phyloP scores from a whole-genome alignment of 37 sponge, comb jelly and placozoan species.

The Axinella damicornis region DNA sequence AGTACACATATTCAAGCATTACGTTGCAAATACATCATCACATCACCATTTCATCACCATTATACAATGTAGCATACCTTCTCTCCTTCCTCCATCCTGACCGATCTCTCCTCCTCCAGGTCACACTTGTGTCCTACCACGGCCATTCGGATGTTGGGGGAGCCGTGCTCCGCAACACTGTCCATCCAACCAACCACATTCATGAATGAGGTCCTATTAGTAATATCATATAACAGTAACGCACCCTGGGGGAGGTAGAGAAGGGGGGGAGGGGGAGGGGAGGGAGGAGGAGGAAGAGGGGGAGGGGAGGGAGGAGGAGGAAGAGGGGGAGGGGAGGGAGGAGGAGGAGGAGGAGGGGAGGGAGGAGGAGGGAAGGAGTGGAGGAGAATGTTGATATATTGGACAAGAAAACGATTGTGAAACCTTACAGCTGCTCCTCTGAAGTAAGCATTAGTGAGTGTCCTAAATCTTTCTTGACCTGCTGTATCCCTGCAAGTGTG shows the following conservation, averaged over 20 bases:
- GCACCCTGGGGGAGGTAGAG: conserved; percentile 65
- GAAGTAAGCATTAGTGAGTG: conserved; percentile 58
- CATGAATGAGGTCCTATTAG: conserved; percentile 50
- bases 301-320: too few relatives aligned
- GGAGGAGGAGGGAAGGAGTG: too few relatives aligned
- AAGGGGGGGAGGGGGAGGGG: neutral
- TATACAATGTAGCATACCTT: conserved; percentile 18
- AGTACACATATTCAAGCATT: too few relatives aligned
- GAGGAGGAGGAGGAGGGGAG: neutral
- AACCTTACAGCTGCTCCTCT: conserved; percentile 72
- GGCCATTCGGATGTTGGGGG: conserved; percentile 38
- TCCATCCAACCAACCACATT: conserved; percentile 62
- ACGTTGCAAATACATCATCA: neutral
- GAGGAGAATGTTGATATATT: too few relatives aligned
- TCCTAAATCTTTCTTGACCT: conserved; percentile 62
- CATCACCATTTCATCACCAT: neutral
- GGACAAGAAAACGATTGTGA: too few relatives aligned
- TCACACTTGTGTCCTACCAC: conserved; percentile 87
- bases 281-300: neutral
- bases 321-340: neutral
- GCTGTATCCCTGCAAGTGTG: conserved; percentile 60
- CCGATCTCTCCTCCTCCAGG: conserved; percentile 56
- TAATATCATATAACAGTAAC: conserved; percentile 82
- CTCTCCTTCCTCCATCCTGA: conserved; percentile 65
- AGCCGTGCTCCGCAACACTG: conserved; percentile 55